Evolutionary conservation across 2,113 vertebrate species (phyloP), one percentile per base, ranked within the genome.

Genomic region (Stictonetta naevosa): DNA sequence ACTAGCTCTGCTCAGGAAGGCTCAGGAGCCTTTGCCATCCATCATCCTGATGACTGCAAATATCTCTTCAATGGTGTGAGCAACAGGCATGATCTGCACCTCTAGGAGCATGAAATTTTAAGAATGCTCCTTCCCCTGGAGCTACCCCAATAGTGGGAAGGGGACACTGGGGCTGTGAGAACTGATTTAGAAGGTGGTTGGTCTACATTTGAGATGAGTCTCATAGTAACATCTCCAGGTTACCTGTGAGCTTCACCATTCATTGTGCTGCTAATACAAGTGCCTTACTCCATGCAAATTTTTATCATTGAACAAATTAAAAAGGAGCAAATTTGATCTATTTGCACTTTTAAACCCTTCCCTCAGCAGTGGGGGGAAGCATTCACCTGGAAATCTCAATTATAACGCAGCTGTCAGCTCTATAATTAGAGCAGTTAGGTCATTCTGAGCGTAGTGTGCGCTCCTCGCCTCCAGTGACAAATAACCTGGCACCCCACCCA

Each of bases 381-480:
- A 80, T 78, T 90, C 58, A 38, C 82, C 84, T 83, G 62, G 86
- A 93, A 96, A 94, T 77, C 88, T 83, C 69, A 88, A 50, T 87
- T 75, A 52, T 60, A 94, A n/a, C 86, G 60, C 81, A 91, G 46
- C 81, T 90, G 69, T 86, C 42, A 9, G 42, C 75, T 74, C 94
- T 83, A n/a, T 87, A 87, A 85, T 96, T 90, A 96, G 88, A 69
- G 12, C 0, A 0, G 29, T 80, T 64, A 48, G 88, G 93, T 77
- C 42, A 86, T 94, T 96, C 88, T 78, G 73, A 90, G 69, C 14
- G 12, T 11, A 56, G 42, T 1, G 10, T 50, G 72, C 14, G 16
- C 21, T 91, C 62, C 79, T 93, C 79, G 79, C 64, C 82, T 77
- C 56, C 66, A 56, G 46, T 21, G 94, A 56, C 64, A 80, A 90